Base-by-base conservation (phyloP, 1,140 invertebrate species). In the Tetramorium alpestre region DNA sequence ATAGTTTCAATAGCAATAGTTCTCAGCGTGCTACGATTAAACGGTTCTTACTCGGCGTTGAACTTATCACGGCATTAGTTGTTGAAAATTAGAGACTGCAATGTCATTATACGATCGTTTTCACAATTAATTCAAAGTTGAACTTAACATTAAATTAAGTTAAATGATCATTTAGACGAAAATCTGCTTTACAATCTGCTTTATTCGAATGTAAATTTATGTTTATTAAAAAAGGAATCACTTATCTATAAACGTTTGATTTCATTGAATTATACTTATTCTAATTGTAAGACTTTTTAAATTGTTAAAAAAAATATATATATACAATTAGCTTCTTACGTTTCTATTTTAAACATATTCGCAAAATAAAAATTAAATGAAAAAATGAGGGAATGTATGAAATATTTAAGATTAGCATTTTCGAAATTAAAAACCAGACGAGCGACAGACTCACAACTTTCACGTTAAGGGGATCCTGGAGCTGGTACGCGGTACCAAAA, bases 11-110 rank as follows among this genome's bases (percentile, higher is more conserved):
- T 54, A 41, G 28, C 51, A 51, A 33, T 33, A 33, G 33, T 60
- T 90, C 73, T 72, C 38, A 65, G 6, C 10, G 22, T 41, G 41
- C 38, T 6, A 22, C 72, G 80, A 89, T 90, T 90, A 90, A 90
- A 73, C 47, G 76, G 78, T 69, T 72, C 49, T 58, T 82, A 73
- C 67, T 33, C n/a, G 41, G 18, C 67, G 49, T 75, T 76, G 51
- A 16, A 84, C 75, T 54, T 47, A 51, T 60, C n/a, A n/a, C 22
- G 13, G 49, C 47, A 8, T 54, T 44, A 70, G 65, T 51, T 54
- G 44, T 33, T 13, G 47, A 77, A 28, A 41, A 64, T 56, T 73
- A 33, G 3, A 67, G 38, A 47, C 25, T 22, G 8, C 5, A 13
- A 28, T 38, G 22, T 18, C 49, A 10, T 25, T n/a, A 13, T 3